Conservation (phyloP, 2,797 vertebrate species). For the Capromys pilorides region DNA sequence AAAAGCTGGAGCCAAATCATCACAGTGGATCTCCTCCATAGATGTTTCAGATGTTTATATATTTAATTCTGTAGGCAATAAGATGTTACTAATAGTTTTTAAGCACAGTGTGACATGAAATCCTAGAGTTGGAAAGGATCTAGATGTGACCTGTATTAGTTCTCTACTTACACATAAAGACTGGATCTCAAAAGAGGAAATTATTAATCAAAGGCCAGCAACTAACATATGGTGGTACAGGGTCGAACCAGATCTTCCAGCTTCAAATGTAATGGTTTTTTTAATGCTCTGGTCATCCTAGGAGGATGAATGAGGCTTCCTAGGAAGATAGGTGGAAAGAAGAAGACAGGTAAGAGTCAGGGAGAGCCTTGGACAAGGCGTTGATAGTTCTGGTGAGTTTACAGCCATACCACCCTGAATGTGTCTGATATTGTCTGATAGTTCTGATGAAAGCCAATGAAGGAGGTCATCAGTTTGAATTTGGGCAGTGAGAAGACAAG, state of each 20-base stretch:
- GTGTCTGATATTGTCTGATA: neutral
- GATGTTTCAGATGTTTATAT: neutral
- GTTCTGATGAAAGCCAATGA: neutral
- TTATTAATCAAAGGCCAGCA: neutral
- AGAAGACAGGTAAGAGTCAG: neutral
- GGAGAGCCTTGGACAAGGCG: neutral
- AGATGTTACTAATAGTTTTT: neutral
- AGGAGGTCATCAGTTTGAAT: neutral
- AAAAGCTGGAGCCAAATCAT: neutral
- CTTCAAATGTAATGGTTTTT: neutral
- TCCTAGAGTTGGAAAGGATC: neutral
- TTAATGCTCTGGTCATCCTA: neutral
- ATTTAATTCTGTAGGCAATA: slow-evolving; percentile 37
- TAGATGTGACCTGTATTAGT: neutral
- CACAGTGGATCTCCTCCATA: neutral
- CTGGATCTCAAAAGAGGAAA: slow-evolving; percentile 17
- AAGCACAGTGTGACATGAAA: neutral
- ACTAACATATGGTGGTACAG: neutral
- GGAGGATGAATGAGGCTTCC: neutral
- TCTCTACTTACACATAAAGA: neutral
- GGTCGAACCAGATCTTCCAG: neutral
- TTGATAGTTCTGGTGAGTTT: slow-evolving; percentile 6
- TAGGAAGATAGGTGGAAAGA: neutral
- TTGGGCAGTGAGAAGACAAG: neutral
- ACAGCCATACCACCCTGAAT: neutral